These are phyloP conservation scores for Bruchidius siliquastri DNA, from an alignment of 2,888 invertebrate genomes.

Conservation along the genomic window DNA sequence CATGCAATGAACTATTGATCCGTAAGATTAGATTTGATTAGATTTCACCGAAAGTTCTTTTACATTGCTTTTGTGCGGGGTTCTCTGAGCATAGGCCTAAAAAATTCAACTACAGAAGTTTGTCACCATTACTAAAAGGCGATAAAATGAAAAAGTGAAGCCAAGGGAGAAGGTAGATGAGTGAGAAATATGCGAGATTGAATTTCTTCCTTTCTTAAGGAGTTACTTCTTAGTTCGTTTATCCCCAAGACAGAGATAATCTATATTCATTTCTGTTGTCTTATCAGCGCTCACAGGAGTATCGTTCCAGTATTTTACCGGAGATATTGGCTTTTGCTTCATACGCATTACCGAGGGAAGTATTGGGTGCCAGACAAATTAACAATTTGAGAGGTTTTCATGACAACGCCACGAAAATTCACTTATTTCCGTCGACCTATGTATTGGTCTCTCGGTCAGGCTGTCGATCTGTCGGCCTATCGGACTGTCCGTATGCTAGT, in stretches of 20 bases:
- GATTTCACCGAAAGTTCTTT: too few species aligned
- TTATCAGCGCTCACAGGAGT: background rate
- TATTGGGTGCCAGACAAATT: too few species aligned
- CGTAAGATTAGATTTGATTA: too few species aligned
- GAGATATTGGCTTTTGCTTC: too few species aligned
- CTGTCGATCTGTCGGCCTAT: too few species aligned
- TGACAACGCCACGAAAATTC: too few species aligned
- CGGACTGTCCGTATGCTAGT: too few species aligned
- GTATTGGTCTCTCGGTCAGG: too few species aligned
- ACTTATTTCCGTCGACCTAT: too few species aligned
- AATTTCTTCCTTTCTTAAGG: background rate
- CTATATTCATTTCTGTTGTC: slow-evolving; percentile 23
- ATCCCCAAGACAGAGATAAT: slow-evolving; percentile 21
- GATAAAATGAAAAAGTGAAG: slow-evolving; percentile 46
- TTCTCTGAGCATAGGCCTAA: slow-evolving; percentile 9
- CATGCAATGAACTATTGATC: too few species aligned
- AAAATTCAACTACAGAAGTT: slow-evolving; percentile 38
- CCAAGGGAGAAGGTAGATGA: slow-evolving; percentile 45
- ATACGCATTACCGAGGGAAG: too few species aligned
- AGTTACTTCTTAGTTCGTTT: slow-evolving; percentile 7
- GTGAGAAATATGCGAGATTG: slow-evolving; percentile 43
- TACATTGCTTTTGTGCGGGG: slow-evolving; percentile 6
- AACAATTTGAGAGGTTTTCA: too few species aligned
- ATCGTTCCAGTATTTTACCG: background rate
- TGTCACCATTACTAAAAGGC: slow-evolving; percentile 33